Evolutionary conservation across 1,140 invertebrate species (phyloP), one percentile per base, ranked within the genome.

Genomic region (Apis florea): DNA sequence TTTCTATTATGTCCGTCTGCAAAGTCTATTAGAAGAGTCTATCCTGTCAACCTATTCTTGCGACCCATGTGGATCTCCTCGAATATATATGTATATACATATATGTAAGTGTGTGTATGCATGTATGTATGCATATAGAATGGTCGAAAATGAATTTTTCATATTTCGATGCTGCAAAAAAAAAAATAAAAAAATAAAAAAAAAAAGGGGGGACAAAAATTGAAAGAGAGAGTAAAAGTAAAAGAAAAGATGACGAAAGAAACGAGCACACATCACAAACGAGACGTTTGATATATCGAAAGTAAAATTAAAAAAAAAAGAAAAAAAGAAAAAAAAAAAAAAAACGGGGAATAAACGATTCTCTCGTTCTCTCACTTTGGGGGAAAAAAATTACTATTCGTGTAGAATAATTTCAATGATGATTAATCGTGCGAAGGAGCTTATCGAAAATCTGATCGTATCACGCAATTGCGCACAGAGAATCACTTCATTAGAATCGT

Each of bases 1-100:
- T 93, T 93, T 92, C 92, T 93, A 93, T 93, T 93, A 93, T 91
- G 92, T 92, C 90, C 89, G 89, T 93, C 91, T 93, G 92, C 92
- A 93, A 93, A 93, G 92, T 93, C 92, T 93, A 93, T 93, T 93
- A 93, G 91, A 90, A 93, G 92, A 93, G 92, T 93, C 90, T 93
- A 93, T 92, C 90, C 90, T 90, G 80, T 88, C 89, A 78, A 91
- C 79, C 89, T 86, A 87, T 91, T 91, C 85, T 88, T 88, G 84
- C 78, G 83, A 85, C 88, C 88, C 84, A 80, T 87, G 86, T 89
- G 86, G 83, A 85, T 89, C 88, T 85, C 79, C 85, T 82, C 85
- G 85, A 86, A 88, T 85, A 79, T 74, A 79, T 84, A 82, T 85
- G 74, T 83, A 82, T 87, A 83, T 84, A 85, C 79, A 78, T 82